These are phyloP conservation scores for Micromys minutus DNA, from an alignment of 2,113 vertebrate species.

Conservation along the genomic window DNA sequence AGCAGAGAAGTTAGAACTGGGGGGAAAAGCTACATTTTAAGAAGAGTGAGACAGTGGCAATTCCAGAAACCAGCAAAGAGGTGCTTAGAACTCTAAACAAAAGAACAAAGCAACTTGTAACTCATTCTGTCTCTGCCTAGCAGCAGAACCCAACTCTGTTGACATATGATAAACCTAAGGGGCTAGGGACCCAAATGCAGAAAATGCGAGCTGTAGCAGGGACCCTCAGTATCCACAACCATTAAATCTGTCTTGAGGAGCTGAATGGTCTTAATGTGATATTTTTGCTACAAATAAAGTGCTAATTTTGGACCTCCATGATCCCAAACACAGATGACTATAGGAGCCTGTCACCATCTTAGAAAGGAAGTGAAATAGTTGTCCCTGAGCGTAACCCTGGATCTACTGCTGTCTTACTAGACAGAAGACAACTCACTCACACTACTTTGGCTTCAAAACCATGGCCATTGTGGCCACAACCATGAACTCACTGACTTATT, in stretches of 20 bases:
- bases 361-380: not conserved
- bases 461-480: not conserved
- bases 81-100: not conserved
- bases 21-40: not conserved
- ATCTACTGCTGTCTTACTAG: not conserved
- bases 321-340: not conserved
- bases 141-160: not conserved
- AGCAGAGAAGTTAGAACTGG: not conserved
- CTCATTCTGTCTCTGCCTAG: not conserved
- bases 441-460: not conserved
- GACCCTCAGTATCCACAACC: not conserved
- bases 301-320: not conserved
- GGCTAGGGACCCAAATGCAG: no score
- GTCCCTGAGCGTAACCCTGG: not conserved
- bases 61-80: not conserved
- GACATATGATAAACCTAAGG: not conserved
- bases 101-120: not conserved
- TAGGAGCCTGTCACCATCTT: not conserved
- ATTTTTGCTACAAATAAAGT: not conserved
- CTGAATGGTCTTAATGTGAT: not conserved
- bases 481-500: not conserved
- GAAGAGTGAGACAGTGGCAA: not conserved
- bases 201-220: not conserved
- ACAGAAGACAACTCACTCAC: not conserved
- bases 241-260: not conserved